Percentiles rank a stretch among this genome's conserved stretches.
Conservation (phyloP, 2,113 vertebrate species). For the Pomatostomus ruficeps region DNA sequence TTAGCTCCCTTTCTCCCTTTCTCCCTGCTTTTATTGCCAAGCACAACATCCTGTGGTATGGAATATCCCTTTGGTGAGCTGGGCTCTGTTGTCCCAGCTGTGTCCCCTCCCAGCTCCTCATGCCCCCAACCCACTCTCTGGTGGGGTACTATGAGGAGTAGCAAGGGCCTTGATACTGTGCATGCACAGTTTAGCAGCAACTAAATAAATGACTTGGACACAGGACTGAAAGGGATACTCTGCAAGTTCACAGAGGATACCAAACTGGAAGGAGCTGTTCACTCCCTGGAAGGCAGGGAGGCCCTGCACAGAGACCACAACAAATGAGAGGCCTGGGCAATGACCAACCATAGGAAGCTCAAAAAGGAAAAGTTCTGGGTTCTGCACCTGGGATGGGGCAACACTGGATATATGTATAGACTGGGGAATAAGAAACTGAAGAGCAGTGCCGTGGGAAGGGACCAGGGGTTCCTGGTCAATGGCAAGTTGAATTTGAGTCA, state of each 20-base stretch:
- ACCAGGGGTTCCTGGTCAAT: rapidly evolving
- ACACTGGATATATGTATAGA: rapidly evolving
- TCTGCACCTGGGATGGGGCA: background rate
- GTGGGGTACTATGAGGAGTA: background rate
- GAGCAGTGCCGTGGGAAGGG: background rate
- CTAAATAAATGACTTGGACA: background rate
- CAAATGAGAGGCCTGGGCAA: background rate
- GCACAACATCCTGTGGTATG: rapidly evolving
- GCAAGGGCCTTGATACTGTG: background rate
- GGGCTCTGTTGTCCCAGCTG: background rate
- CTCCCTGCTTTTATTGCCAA: background rate
- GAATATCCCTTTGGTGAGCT: background rate
- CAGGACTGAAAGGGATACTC: no score
- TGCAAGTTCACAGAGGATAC: background rate
- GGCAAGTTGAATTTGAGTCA: rapidly evolving
- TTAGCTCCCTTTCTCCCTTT: background rate
- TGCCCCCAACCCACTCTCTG: background rate
- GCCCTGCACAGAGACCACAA: rapidly evolving
- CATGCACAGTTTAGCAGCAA: background rate
- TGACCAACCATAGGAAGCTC: background rate
- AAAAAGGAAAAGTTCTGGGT: background rate
- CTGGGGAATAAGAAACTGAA: background rate
- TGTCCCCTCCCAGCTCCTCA: background rate
- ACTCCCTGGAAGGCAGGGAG: background rate
- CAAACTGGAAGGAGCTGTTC: background rate